Evolutionary conservation across 2,113 vertebrate species (phyloP).

Genomic region (Microcebus griseorufus): DNA sequence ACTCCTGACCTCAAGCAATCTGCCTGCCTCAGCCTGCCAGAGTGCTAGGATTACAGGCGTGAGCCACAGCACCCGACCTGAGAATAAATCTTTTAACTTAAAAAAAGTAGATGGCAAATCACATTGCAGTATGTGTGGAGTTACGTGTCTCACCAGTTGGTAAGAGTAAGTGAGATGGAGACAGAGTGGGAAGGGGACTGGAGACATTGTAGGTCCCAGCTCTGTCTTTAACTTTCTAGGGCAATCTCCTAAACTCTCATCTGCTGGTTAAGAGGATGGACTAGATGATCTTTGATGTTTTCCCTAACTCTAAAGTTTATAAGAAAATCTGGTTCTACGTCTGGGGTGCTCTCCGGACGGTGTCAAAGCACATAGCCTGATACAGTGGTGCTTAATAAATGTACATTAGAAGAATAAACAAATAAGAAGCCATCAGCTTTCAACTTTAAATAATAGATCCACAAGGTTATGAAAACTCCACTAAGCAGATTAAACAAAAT

Average conservation of each 20-base stretch:
- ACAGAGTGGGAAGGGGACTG: not conserved
- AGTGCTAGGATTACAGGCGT: too few relatives aligned
- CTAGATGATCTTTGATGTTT: not conserved
- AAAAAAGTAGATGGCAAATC: not conserved
- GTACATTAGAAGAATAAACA: not conserved
- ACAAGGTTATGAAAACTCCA: not conserved
- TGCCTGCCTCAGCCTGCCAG: too few relatives aligned
- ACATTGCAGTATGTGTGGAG: not conserved
- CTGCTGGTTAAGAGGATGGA: not conserved
- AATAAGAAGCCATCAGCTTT: not conserved
- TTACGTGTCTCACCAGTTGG: not conserved
- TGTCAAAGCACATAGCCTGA: not conserved
- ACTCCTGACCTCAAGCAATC: too few relatives aligned
- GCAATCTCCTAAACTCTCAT: not conserved
- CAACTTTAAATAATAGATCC: not conserved
- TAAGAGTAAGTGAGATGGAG: not conserved
- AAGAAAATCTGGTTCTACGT: not conserved
- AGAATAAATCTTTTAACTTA: not conserved
- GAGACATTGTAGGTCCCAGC: accelerated
- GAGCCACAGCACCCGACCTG: too few relatives aligned
- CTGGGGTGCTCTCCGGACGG: not conserved
- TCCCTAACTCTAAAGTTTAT: not conserved
- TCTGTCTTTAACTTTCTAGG: not conserved
- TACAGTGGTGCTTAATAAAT: not conserved
- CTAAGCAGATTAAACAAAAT: not conserved